These are phyloP conservation scores for Tetrapedia diversipes DNA, from an alignment of 2,888 invertebrate genomes.

Conservation along the genomic window DNA sequence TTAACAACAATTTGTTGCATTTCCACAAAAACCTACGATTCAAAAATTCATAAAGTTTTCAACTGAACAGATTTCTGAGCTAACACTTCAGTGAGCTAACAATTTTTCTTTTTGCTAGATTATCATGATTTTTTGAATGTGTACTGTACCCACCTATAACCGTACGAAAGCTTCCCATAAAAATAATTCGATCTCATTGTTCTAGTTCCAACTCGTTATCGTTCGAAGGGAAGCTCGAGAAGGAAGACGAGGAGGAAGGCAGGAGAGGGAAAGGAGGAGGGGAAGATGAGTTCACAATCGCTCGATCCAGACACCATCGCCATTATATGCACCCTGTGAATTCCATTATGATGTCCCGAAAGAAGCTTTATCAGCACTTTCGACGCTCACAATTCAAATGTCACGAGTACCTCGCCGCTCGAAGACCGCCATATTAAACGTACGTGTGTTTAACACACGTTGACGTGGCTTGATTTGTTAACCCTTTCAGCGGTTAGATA, in stretches of 20 bases:
- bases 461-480: conserved; percentile 3
- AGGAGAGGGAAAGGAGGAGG: background rate
- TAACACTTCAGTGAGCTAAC: no score
- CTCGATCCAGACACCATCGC: conserved; percentile 21
- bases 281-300: background rate
- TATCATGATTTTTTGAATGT: no score
- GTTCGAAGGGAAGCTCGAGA: background rate
- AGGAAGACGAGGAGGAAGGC: background rate
- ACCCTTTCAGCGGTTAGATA: conserved; percentile 1
- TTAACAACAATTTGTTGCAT: no score
- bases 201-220: background rate
- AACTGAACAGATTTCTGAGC: no score
- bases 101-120: no score
- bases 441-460: background rate
- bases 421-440: background rate
- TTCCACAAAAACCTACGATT: no score
- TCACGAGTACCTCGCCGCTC: background rate
- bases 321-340: conserved; percentile 54
- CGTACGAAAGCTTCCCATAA: background rate
- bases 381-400: conserved; percentile 6
- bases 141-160: no score
- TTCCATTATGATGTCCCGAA: conserved; percentile 43
- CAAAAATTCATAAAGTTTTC: no score
- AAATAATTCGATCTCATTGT: conserved; percentile 1
- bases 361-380: conserved; percentile 48